Percentiles rank a stretch among this genome's conserved stretches.
These are phyloP conservation scores for Cyclophora punctaria DNA, from an alignment of 2,888 invertebrate genomes.

Conservation along the genomic window DNA sequence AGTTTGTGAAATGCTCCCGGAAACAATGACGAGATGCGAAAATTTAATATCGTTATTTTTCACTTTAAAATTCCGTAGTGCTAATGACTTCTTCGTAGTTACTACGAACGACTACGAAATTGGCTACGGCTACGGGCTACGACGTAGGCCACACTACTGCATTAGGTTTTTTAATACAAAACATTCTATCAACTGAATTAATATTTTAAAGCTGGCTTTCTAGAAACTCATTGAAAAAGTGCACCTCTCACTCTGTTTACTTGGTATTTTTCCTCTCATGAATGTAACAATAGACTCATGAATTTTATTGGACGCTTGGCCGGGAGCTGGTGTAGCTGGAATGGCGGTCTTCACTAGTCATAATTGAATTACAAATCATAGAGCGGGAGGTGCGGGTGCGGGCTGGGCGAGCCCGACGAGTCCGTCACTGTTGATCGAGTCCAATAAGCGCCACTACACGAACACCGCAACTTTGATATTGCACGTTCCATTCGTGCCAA, in stretches of 20 bases:
- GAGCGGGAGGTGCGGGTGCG: conserved; percentile 14
- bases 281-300: conserved; percentile 44
- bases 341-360: conserved; percentile 29
- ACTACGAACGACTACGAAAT: neutral
- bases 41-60: conserved; percentile 6
- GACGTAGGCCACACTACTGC: neutral
- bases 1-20: conserved; percentile 10
- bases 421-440: conserved; percentile 29
- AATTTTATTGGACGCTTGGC: conserved; percentile 37
- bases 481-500: conserved; percentile 45
- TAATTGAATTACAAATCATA: conserved; percentile 39
- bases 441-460: conserved; percentile 29
- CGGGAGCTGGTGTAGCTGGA: conserved; percentile 17
- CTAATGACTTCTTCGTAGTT: too few relatives aligned
- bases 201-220: too few relatives aligned
- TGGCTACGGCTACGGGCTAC: too few relatives aligned
- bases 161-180: too few relatives aligned
- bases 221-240: too few relatives aligned
- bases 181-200: too few relatives aligned
- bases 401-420: conserved; percentile 12
- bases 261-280: conserved; percentile 35
- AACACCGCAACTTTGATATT: conserved; percentile 39
- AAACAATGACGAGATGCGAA: conserved; percentile 10
- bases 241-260: conserved; percentile 22
- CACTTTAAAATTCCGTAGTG: too few relatives aligned